These are phyloP conservation scores for Rhyacophila evoluta DNA, from an alignment of 2,888 invertebrate genomes.

Conservation along the genomic window DNA sequence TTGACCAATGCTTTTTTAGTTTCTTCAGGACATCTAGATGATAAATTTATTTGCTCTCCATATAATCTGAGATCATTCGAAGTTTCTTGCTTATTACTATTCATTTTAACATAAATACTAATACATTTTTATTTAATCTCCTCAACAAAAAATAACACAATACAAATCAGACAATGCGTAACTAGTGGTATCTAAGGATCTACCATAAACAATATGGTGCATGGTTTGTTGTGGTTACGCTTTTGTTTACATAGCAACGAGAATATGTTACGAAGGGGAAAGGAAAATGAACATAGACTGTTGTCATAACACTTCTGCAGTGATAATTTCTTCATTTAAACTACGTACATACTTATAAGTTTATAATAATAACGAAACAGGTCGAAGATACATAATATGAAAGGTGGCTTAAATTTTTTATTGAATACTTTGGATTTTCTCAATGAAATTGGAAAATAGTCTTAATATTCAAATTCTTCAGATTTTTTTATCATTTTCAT, in stretches of 20 bases:
- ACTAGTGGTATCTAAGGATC: no score
- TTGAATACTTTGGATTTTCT: no score
- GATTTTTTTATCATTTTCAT: not conserved
- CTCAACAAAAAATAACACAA: not conserved
- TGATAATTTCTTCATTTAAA: no score
- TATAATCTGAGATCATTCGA: slow-evolving; percentile 44
- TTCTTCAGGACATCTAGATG: slow-evolving; percentile 41
- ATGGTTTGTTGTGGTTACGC: slow-evolving; percentile 45
- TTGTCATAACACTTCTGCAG: no score
- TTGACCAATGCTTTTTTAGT: slow-evolving; percentile 25
- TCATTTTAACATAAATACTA: not conserved
- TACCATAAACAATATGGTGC: not conserved
- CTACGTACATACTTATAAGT: no score
- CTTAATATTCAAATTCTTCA: no score
- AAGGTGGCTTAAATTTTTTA: no score
- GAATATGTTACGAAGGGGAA: not conserved
- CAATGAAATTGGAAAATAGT: no score
- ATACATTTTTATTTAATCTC: not conserved
- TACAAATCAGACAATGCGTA: not conserved
- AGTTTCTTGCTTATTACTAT: not conserved
- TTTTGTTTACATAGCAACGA: slow-evolving; percentile 41
- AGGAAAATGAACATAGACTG: not conserved
- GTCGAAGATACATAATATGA: no score
- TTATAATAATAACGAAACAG: no score
- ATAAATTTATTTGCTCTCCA: slow-evolving; percentile 53